A percentile compares a stretch with the other conserved stretches of the same genome.
phyloP scores from a whole-genome alignment of 2,113 vertebrate species.

The Eclectus roratus region DNA sequence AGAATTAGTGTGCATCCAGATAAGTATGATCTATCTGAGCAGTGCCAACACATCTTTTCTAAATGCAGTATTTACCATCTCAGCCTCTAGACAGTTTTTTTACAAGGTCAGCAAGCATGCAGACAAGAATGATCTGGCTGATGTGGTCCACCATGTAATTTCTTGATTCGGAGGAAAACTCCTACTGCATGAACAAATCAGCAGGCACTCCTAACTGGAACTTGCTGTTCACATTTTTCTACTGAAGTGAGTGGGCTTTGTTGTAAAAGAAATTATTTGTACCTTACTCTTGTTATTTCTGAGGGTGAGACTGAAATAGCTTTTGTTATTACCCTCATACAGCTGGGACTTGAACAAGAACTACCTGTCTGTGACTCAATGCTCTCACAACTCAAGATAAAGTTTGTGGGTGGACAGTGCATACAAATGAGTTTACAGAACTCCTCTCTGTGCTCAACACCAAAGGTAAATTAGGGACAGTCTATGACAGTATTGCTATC shows the following conservation, averaged over 20 bases:
- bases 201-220: neutral
- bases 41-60: neutral
- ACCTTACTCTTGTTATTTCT: neutral
- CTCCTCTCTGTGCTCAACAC: neutral
- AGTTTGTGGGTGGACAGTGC: constrained; percentile 60
- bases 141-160: neutral
- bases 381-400: constrained; percentile 19
- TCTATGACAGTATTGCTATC: neutral
- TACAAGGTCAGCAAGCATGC: neutral
- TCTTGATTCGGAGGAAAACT: neutral
- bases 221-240: neutral
- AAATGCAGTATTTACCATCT: neutral
- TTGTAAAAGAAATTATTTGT: neutral
- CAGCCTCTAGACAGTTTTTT: neutral
- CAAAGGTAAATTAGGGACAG: neutral
- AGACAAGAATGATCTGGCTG: neutral
- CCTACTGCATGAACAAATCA: neutral
- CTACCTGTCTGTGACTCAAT: constrained; percentile 64
- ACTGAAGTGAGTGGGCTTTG: neutral
- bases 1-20: neutral
- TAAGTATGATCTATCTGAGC: neutral
- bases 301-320: neutral
- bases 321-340: constrained; percentile 4
- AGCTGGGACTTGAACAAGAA: constrained; percentile 38
- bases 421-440: constrained; percentile 43